These are phyloP conservation scores for Criorhina ranunculi DNA, from an alignment of 2,888 invertebrate species.

Conservation along the genomic window DNA sequence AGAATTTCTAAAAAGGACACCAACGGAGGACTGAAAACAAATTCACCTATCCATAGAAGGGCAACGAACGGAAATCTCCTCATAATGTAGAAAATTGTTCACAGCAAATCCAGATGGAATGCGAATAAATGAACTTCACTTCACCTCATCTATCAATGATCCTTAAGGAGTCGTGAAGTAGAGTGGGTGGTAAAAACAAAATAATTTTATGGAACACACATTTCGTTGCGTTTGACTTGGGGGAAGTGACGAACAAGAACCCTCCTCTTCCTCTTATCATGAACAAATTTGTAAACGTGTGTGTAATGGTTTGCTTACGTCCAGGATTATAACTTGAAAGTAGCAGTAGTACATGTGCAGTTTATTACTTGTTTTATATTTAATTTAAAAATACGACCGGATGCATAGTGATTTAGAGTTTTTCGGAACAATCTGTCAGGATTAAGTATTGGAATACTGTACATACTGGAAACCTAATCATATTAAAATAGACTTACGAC, in stretches of 20 bases:
- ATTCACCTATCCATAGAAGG: slow-evolving; percentile 17
- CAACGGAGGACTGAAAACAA: slow-evolving; percentile 1
- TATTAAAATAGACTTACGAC: neutral
- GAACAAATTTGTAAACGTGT: neutral
- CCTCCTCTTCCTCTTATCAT: too few species aligned
- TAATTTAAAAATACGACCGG: slow-evolving; percentile 16
- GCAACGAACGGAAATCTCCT: slow-evolving; percentile 29
- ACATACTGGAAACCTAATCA: neutral
- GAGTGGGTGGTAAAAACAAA: neutral
- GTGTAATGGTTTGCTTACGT: neutral
- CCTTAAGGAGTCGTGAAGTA: neutral
- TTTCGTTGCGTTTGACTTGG: neutral
- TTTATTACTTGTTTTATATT: neutral
- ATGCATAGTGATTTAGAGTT: slow-evolving; percentile 5
- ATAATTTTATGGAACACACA: slow-evolving; percentile 1
- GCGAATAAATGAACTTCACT: slow-evolving; percentile 24
- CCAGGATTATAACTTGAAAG: too few species aligned
- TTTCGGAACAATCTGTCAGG: neutral
- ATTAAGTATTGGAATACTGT: slow-evolving; percentile 1
- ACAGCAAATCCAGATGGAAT: slow-evolving; percentile 18
- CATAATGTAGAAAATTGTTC: neutral
- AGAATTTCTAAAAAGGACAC: slow-evolving; percentile 8
- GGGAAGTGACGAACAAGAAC: too few species aligned
- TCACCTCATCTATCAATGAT: slow-evolving; percentile 25
- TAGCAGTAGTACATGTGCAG: too few species aligned